Conservation (phyloP, 1,140 invertebrate genomes). For the Phortica variegata region DNA sequence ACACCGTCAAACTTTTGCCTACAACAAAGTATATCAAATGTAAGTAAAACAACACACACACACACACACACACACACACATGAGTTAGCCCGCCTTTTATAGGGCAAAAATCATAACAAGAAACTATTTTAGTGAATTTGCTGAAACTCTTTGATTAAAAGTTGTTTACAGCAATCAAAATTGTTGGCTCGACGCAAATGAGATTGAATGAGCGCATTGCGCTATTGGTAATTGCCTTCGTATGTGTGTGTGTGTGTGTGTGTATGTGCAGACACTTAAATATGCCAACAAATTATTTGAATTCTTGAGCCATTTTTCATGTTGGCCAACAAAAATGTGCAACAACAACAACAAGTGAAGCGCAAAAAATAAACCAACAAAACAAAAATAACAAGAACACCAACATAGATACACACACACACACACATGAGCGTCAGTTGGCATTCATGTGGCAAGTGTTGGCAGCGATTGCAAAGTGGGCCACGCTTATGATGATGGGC, state of each 20-base stretch:
- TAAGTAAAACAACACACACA: constrained; percentile 18
- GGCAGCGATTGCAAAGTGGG: too few relatives aligned
- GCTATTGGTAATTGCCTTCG: too few relatives aligned
- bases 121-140: constrained; percentile 3
- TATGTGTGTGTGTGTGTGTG: too few relatives aligned
- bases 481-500: too few relatives aligned
- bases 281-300: constrained; percentile 50
- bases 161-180: too few relatives aligned
- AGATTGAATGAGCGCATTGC: too few relatives aligned
- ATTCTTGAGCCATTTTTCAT: constrained; percentile 40
- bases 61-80: constrained; percentile 8
- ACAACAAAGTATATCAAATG: constrained; percentile 23
- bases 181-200: too few relatives aligned
- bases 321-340: constrained; percentile 1
- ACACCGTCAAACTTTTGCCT: constrained; percentile 15
- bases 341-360: background rate
- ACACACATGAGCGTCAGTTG: too few relatives aligned
- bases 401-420: background rate
- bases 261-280: constrained; percentile 48
- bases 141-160: too few relatives aligned
- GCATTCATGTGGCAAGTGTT: too few relatives aligned
- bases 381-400: background rate
- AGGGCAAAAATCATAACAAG: constrained; percentile 17
- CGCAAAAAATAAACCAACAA: background rate
- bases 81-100: constrained; percentile 1